phyloP scores from a whole-genome alignment of 2,888 invertebrate genomes.

The Caenorhabditis sinica region DNA sequence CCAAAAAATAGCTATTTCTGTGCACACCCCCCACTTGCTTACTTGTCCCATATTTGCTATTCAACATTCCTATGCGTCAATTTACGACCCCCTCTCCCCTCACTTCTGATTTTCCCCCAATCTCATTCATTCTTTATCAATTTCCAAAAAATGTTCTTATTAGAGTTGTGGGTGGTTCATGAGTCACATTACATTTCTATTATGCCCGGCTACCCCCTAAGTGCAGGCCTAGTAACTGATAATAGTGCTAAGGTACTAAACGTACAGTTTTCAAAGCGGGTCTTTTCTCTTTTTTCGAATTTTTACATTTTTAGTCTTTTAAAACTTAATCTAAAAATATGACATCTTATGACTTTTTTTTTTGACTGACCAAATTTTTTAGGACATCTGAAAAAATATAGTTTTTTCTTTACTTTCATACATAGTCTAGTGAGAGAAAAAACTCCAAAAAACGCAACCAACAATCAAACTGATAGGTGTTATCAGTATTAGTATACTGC shows the following conservation, averaged over 20 bases:
- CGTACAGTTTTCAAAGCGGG: neutral
- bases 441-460: neutral
- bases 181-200: slow-evolving; percentile 1
- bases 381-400: too few species aligned
- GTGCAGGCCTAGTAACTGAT: neutral
- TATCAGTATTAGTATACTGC: neutral
- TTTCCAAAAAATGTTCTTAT: slow-evolving; percentile 9
- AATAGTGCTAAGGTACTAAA: slow-evolving; percentile 1
- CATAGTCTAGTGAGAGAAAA: neutral
- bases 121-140: neutral
- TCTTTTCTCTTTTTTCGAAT: neutral
- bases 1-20: neutral
- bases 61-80: slow-evolving; percentile 19
- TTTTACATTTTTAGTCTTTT: too few species aligned
- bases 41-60: slow-evolving; percentile 7
- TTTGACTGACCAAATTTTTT: too few species aligned
- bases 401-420: neutral
- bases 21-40: neutral
- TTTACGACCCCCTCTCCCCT: slow-evolving; percentile 20
- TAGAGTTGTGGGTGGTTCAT: slow-evolving; percentile 13
- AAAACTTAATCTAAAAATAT: too few species aligned
- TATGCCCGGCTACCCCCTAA: neutral
- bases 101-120: neutral
- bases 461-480: slow-evolving; percentile 1
- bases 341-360: too few species aligned